phyloP scores from a whole-genome alignment of 1,140 invertebrate genomes.

The Rhyacophila brunnea region DNA sequence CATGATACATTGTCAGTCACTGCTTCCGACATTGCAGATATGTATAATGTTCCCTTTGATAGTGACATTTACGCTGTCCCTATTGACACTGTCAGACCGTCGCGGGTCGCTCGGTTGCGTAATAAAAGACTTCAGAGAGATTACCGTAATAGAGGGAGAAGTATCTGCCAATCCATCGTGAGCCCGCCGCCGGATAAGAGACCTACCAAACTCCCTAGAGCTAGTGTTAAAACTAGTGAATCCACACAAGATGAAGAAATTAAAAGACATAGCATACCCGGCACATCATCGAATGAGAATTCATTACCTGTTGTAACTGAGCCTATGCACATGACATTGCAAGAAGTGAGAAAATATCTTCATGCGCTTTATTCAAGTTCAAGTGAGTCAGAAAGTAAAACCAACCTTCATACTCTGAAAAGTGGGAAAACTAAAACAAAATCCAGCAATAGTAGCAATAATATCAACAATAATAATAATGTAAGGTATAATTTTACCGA shows the following conservation, averaged over 20 bases:
- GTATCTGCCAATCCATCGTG: conserved; percentile 47
- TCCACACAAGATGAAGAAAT: conserved; percentile 52
- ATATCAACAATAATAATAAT: conserved; percentile 29
- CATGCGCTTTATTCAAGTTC: conserved; percentile 76
- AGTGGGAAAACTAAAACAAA: conserved; percentile 42
- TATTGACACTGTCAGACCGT: conserved; percentile 68
- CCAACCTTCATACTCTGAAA: conserved; percentile 35
- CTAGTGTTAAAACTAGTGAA: conserved; percentile 37
- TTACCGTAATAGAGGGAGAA: conserved; percentile 62
- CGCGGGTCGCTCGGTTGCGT: conserved; percentile 55
- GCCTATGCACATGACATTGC: conserved; percentile 81
- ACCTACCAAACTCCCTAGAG: conserved; percentile 10
- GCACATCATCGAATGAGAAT: conserved; percentile 57
- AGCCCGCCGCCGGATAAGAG: conserved; percentile 7
- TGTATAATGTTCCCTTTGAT: conserved; percentile 83
- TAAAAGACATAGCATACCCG: conserved; percentile 52
- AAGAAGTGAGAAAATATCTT: conserved; percentile 80
- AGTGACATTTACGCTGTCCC: conserved; percentile 84
- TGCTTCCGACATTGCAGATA: conserved; percentile 72
- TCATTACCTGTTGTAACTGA: conserved; percentile 43
- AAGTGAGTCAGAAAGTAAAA: conserved; percentile 52
- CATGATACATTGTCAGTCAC: conserved; percentile 70
- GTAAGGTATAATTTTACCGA: conserved; percentile 29
- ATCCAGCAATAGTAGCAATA: conserved; percentile 17
- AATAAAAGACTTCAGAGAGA: conserved; percentile 52